Base-by-base conservation (phyloP, 2,888 invertebrate species). In the Thymelicus sylvestris region DNA sequence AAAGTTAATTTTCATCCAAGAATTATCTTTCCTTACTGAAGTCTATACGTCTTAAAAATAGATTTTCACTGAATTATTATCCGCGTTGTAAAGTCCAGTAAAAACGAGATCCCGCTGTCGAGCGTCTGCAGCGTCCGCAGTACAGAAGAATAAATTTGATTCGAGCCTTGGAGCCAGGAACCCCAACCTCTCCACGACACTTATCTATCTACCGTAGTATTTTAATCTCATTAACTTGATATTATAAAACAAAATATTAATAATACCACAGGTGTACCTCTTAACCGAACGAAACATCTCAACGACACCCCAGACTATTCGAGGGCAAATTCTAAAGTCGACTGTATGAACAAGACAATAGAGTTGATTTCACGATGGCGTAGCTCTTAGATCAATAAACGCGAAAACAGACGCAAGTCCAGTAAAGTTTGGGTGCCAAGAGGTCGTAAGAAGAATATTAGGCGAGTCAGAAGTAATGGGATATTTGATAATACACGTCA, bases 271-370 rank as follows among this genome's bases (percentile, higher is more conserved):
- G 90, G 89, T 87, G 86, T 63, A 68, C 79, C 87, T 86, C 86
- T 87, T 90, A 87, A 85, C 87, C 88, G 87, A 74, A 86, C 84
- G 87, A 89, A 89, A 87, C 88, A 85, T 86, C 87, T 87, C 82
- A 87, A 88, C 88, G 88, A 88, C 89, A 89, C 89, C 89, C 87
- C 84, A 82, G 84, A 86, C 84, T 83, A 83, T 8, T 74, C 73
- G 60, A 47, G 41, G 2, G 6, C 67, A 76, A 71, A 66, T 38
- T 62, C 74, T 41, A 84, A 85, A 85, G 79, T 39, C 76, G 61
- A 80, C 84, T 80, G 75, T 85, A 76, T 65, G 2, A 6, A 55
- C 59, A 47, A 44, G 67, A 0, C 1, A 75, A 75, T 73, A 84
- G 39, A 76, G 79, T 73, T 50, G 52, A 79, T 65, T 78, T 77